Evolutionary conservation across 2,888 invertebrate genomes (phyloP).

Genomic region (Drosophila melanosoma): DNA sequence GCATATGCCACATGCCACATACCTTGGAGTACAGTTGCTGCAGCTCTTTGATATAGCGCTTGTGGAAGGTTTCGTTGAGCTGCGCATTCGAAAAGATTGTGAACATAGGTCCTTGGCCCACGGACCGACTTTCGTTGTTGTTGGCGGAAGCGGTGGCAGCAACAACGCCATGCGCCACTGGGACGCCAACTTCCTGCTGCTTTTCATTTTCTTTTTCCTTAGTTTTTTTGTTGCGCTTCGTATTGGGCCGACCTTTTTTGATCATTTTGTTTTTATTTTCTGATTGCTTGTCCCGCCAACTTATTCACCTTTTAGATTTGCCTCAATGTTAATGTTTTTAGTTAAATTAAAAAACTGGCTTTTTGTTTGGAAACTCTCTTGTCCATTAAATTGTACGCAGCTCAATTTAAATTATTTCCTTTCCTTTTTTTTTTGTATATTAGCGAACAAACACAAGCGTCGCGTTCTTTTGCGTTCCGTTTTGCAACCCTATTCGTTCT

Average conservation of each 20-base stretch:
- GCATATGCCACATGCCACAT: slow-evolving; percentile 54
- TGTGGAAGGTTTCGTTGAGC: slow-evolving; percentile 88
- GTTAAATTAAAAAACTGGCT: background rate
- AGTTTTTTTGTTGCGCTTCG: slow-evolving; percentile 70
- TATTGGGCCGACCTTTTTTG: slow-evolving; percentile 38
- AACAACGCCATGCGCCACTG: background rate
- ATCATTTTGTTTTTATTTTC: slow-evolving; percentile 31
- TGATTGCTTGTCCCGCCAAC: slow-evolving; percentile 8
- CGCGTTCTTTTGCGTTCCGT: slow-evolving; percentile 56
- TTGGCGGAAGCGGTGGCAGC: background rate
- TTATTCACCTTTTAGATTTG: slow-evolving; percentile 10
- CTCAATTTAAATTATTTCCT: slow-evolving; percentile 9
- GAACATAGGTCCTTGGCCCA: slow-evolving; percentile 78
- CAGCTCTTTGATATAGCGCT: slow-evolving; percentile 88
- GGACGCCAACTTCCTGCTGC: slow-evolving; percentile 46
- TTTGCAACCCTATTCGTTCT: slow-evolving; percentile 62
- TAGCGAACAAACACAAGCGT: slow-evolving; percentile 63
- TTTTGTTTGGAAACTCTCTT: background rate
- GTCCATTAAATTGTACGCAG: slow-evolving; percentile 26
- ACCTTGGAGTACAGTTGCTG: slow-evolving; percentile 88
- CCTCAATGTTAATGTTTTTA: slow-evolving; percentile 4
- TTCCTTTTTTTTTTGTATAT: slow-evolving; percentile 11
- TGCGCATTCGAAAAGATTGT: slow-evolving; percentile 88
- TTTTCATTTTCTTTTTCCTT: slow-evolving; percentile 73
- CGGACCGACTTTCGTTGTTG: background rate